phyloP scores from a whole-genome alignment of 1,140 invertebrate species.

The Druon quercuslanigerum region DNA sequence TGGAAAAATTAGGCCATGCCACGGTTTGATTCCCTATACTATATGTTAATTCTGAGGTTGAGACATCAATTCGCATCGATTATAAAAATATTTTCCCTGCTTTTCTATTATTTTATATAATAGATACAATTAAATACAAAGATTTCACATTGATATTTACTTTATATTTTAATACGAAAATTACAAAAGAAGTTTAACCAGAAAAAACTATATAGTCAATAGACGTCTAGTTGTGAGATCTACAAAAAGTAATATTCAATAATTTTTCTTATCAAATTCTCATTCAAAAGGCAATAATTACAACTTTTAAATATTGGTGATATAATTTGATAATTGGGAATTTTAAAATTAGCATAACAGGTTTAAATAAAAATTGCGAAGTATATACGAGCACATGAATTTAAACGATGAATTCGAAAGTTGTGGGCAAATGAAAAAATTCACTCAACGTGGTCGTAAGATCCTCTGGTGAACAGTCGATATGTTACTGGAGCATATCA shows the following conservation, averaged over 20 bases:
- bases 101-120: too few species aligned
- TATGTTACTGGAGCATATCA: conserved; percentile 44
- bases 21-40: too few species aligned
- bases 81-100: too few species aligned
- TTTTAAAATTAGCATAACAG: background rate
- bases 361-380: conserved; percentile 18
- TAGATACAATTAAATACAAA: too few species aligned
- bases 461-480: conserved; percentile 43
- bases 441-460: conserved; percentile 44
- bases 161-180: too few species aligned
- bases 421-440: conserved; percentile 54
- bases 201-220: too few species aligned
- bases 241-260: background rate
- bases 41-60: too few species aligned
- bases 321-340: conserved; percentile 7
- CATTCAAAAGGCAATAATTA: background rate
- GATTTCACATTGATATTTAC: too few species aligned
- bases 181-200: too few species aligned
- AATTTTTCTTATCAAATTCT: background rate
- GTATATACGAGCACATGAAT: conserved; percentile 43
- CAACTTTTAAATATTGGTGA: background rate
- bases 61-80: too few species aligned
- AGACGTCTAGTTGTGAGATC: too few species aligned
- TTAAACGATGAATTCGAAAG: conserved; percentile 62
- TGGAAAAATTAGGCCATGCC: too few species aligned